phyloP scores from a whole-genome alignment of 2,888 invertebrate species.

The Chymomyza caudatula region DNA sequence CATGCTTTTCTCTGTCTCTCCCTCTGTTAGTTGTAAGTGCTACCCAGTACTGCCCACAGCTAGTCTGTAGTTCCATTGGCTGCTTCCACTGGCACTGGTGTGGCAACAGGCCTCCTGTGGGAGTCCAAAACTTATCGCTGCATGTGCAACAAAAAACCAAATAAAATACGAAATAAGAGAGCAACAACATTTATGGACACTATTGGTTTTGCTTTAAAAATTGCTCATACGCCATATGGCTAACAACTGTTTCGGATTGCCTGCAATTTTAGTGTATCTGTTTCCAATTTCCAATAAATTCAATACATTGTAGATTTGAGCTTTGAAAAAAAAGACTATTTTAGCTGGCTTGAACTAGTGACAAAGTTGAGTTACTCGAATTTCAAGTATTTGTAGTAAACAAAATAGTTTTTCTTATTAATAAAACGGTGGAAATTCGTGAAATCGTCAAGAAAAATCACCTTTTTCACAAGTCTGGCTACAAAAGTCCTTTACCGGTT shows the following conservation, averaged over 20 bases:
- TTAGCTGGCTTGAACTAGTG: too few relatives aligned
- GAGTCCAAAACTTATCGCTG: constrained; percentile 29
- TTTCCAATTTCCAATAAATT: too few relatives aligned
- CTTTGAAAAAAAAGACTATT: too few relatives aligned
- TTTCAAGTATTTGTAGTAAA: too few relatives aligned
- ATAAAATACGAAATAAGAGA: background rate
- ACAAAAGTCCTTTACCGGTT: too few relatives aligned
- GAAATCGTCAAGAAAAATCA: too few relatives aligned
- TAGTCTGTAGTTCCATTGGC: background rate
- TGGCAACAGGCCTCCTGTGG: constrained; percentile 13
- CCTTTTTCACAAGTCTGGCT: too few relatives aligned
- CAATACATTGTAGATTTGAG: too few relatives aligned
- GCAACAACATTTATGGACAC: background rate
- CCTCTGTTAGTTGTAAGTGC: constrained; percentile 61
- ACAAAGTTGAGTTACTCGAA: too few relatives aligned
- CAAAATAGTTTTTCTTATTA: too few relatives aligned
- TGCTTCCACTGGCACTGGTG: background rate
- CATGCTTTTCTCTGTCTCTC: constrained; percentile 35
- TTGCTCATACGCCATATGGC: constrained; percentile 7
- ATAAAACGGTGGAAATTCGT: too few relatives aligned
- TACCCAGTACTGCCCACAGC: constrained; percentile 3
- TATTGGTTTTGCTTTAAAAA: background rate
- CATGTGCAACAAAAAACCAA: constrained; percentile 19
- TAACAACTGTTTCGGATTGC: background rate
- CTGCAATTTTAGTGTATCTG: too few relatives aligned